Conservation (phyloP, 2,888 invertebrate genomes). For the Lucinisca nassula region DNA sequence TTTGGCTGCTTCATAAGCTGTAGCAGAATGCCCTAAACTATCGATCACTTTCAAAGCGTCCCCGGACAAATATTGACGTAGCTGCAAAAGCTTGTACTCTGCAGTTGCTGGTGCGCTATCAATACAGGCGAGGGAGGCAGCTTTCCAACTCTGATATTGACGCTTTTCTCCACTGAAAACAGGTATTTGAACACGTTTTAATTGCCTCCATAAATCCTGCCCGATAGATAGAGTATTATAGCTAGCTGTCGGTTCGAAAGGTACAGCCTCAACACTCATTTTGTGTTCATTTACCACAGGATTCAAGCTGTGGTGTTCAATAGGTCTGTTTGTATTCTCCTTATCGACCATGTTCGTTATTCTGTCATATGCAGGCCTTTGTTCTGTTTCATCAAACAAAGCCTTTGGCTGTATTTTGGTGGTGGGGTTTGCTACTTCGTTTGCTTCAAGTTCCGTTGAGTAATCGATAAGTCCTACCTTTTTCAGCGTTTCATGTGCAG, state of each 20-base stretch:
- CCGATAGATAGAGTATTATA: slow-evolving; percentile 3
- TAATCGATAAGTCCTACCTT: too few species aligned
- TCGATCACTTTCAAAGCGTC: slow-evolving; percentile 44
- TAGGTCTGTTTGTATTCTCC: too few species aligned
- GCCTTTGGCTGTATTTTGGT: too few species aligned
- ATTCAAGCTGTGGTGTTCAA: too few species aligned
- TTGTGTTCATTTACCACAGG: neutral
- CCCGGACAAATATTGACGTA: slow-evolving; percentile 61
- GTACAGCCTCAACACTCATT: too few species aligned
- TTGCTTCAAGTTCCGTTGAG: too few species aligned
- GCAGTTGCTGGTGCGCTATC: slow-evolving; percentile 55
- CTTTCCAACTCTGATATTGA: slow-evolving; percentile 44
- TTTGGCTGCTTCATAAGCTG: slow-evolving; percentile 45
- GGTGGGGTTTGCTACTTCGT: too few species aligned
- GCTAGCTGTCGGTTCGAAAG: too few species aligned
- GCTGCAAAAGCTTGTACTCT: slow-evolving; percentile 58
- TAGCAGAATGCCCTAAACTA: slow-evolving; percentile 44
- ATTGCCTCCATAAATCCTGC: slow-evolving; percentile 53
- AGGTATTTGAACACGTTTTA: slow-evolving; percentile 56
- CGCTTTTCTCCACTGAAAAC: slow-evolving; percentile 55
- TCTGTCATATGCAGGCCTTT: too few species aligned
- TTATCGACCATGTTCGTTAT: too few species aligned
- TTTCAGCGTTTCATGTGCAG: too few species aligned
- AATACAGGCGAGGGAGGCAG: slow-evolving; percentile 52
- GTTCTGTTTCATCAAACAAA: too few species aligned